These are phyloP conservation scores for Ormia ochracea DNA, from an alignment of 2,888 invertebrate genomes.

Conservation along the genomic window DNA sequence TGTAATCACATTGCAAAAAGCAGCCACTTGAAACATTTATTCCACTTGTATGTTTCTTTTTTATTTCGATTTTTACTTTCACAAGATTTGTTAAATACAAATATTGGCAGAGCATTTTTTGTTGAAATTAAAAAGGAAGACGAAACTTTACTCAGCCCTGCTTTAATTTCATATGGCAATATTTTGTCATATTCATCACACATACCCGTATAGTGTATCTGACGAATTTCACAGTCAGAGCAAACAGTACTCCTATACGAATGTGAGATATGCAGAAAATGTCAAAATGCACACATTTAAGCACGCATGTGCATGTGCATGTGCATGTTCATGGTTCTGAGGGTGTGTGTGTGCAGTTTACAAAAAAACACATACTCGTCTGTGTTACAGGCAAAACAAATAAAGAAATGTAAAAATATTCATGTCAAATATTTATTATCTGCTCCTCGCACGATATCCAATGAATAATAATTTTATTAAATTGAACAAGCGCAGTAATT, in stretches of 20 bases:
- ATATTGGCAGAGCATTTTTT: conserved; percentile 26
- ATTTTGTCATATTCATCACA: conserved; percentile 16
- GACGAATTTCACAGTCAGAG: conserved; percentile 24
- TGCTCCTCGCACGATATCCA: no score
- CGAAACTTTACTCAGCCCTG: not conserved
- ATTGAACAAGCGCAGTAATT: no score
- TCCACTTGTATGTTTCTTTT: not conserved
- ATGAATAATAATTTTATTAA: no score
- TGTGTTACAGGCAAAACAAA: not conserved
- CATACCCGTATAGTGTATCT: conserved; percentile 1
- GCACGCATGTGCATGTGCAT: not conserved
- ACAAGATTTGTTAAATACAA: conserved; percentile 32
- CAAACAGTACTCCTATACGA: conserved; percentile 1
- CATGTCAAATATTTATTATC: not conserved
- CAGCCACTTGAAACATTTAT: not conserved
- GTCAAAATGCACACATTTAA: not conserved
- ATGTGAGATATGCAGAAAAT: conserved; percentile 23
- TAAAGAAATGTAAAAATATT: conserved; percentile 1
- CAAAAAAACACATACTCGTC: not conserved
- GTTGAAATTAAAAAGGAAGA: conserved; percentile 27
- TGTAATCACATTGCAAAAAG: not conserved
- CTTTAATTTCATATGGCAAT: not conserved
- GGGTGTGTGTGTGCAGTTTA: not conserved
- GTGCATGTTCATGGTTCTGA: no score
- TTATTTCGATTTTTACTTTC: conserved; percentile 19